phyloP scores from a whole-genome alignment of 1,140 invertebrate species.

The Myzus persicae region DNA sequence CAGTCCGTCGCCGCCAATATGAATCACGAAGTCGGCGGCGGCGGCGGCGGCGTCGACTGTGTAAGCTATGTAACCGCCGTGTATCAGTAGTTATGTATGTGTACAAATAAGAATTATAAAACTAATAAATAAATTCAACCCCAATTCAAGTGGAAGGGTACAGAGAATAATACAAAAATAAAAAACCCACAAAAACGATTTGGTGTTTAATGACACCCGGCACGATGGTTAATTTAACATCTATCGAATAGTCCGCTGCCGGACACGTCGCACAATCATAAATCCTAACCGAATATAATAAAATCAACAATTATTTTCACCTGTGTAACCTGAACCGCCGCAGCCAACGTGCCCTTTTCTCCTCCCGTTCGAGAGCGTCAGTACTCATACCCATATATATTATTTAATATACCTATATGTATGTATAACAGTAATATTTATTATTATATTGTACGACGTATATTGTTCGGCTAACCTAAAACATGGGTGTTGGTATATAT shows the following conservation, averaged over 20 bases:
- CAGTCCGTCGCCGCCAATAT: not conserved
- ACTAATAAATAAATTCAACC: not conserved
- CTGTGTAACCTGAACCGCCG: not conserved
- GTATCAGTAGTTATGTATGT: not conserved
- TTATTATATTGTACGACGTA: not conserved
- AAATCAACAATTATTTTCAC: slow-evolving; percentile 20
- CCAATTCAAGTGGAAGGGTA: not conserved
- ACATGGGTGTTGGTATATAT: not conserved
- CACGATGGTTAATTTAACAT: slow-evolving; percentile 9
- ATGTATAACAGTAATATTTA: not conserved
- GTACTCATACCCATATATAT: no score
- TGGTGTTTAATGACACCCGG: slow-evolving; percentile 20
- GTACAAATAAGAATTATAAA: not conserved
- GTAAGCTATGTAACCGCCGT: not conserved
- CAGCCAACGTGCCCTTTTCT: not conserved
- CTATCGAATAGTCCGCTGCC: not conserved
- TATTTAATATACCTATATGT: not conserved
- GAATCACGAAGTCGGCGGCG: not conserved
- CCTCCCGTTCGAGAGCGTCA: not conserved
- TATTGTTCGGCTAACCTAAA: no score
- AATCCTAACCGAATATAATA: slow-evolving; percentile 24
- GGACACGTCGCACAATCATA: slow-evolving; percentile 33
- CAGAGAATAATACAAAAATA: not conserved
- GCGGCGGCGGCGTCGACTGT: no score
- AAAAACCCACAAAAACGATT: not conserved